Percentiles rank a stretch among this genome's conserved stretches.
phyloP scores from a whole-genome alignment of 2,797 vertebrate genomes.

The Remorina albescens region DNA sequence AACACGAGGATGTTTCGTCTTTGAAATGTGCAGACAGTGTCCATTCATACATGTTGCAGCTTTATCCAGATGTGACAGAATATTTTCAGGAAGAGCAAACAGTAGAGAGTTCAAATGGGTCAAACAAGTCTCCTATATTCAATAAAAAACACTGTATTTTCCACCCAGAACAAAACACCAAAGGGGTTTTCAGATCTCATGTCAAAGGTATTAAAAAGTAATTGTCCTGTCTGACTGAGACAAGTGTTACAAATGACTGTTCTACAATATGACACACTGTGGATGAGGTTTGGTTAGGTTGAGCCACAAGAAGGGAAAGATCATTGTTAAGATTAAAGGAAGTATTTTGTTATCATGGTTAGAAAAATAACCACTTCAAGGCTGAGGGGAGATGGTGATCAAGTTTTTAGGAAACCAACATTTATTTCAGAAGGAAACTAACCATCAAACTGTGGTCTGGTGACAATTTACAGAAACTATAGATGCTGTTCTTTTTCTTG shows the following conservation, averaged over 20 bases:
- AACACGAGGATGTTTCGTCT: neutral
- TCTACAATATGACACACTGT: too few relatives aligned
- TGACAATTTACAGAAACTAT: too few relatives aligned
- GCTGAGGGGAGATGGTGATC: neutral
- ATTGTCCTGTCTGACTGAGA: too few relatives aligned
- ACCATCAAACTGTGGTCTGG: neutral
- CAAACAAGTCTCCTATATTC: too few relatives aligned
- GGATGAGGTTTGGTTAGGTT: too few relatives aligned
- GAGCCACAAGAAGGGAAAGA: neutral
- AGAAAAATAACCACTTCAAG: neutral
- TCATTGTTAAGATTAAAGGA: neutral
- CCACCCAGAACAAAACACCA: too few relatives aligned
- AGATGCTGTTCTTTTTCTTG: too few relatives aligned
- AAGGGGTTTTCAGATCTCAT: too few relatives aligned
- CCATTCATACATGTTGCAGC: neutral
- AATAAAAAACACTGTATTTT: too few relatives aligned
- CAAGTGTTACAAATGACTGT: too few relatives aligned
- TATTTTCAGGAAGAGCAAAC: neutral
- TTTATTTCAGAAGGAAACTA: neutral
- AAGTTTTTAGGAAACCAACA: neutral
- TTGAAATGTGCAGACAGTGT: neutral
- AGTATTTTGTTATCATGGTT: neutral
- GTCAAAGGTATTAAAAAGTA: too few relatives aligned
- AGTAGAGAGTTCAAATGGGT: too few relatives aligned
- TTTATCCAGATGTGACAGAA: neutral